These are phyloP conservation scores for Muscina levida DNA, from an alignment of 2,888 invertebrate genomes.

Conservation along the genomic window DNA sequence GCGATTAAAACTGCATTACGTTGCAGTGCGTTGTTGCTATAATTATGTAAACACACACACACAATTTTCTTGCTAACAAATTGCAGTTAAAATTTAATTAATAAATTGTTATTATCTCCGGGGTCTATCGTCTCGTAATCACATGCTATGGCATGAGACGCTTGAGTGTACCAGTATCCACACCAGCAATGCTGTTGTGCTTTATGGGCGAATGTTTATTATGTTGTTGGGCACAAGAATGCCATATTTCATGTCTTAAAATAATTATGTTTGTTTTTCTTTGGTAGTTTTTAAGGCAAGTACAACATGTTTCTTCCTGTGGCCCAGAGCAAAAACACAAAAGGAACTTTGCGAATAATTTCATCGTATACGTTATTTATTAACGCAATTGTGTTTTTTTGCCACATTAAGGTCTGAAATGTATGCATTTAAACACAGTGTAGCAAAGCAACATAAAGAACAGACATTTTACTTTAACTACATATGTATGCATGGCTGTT, in stretches of 20 bases:
- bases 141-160: neutral
- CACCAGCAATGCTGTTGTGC: too few relatives aligned
- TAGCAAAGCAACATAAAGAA: too few relatives aligned
- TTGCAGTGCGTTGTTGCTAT: neutral
- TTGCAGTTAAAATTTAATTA: slow-evolving; percentile 9
- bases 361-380: too few relatives aligned
- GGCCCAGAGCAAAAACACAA: neutral
- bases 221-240: neutral
- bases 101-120: slow-evolving; percentile 10
- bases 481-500: too few relatives aligned
- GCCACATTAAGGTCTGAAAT: too few relatives aligned
- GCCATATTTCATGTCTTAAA: slow-evolving; percentile 16
- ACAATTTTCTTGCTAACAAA: neutral
- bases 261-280: slow-evolving; percentile 24
- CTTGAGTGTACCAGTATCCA: neutral
- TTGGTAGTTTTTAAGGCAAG: too few relatives aligned
- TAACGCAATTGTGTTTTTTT: neutral
- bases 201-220: too few relatives aligned
- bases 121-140: neutral
- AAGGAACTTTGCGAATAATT: neutral
- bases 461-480: too few relatives aligned
- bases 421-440: too few relatives aligned
- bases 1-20: neutral
- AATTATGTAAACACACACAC: too few relatives aligned
- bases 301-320: neutral